phyloP scores from a whole-genome alignment of 2,113 vertebrate species.

The Nycticorax nycticorax region DNA sequence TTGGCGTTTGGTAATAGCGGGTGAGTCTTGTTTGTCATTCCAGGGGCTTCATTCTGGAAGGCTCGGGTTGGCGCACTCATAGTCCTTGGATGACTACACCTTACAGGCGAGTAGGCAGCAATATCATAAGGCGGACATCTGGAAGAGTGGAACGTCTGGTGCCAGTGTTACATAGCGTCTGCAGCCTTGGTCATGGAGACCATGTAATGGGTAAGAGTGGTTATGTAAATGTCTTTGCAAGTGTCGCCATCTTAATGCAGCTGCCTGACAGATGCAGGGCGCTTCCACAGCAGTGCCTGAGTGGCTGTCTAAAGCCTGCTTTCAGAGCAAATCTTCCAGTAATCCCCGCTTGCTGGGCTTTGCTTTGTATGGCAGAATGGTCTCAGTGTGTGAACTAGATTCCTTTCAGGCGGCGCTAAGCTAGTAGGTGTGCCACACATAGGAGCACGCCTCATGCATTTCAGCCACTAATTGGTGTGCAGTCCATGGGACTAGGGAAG shows the following conservation, averaged over 20 bases:
- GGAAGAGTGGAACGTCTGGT: background rate
- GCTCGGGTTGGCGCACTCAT: background rate
- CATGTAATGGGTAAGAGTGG: background rate
- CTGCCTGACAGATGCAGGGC: background rate
- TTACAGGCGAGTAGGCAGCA: background rate
- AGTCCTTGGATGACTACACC: background rate
- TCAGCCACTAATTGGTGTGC: rapidly evolving
- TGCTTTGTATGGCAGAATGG: background rate
- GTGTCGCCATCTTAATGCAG: background rate
- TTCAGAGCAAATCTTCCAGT: background rate
- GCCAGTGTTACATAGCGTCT: rapidly evolving
- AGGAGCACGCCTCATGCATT: background rate
- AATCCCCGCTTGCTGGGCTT: background rate
- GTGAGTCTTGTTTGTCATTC: background rate
- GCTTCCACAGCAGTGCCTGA: background rate
- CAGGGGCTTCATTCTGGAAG: background rate
- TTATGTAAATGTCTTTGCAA: background rate
- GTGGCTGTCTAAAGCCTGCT: background rate
- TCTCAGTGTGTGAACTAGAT: background rate
- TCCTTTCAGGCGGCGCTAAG: background rate
- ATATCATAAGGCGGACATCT: background rate
- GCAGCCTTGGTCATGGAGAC: background rate
- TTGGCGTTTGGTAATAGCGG: background rate
- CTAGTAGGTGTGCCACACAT: rapidly evolving
- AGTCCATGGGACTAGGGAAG: rapidly evolving